A percentile compares a stretch with the other conserved stretches of the same genome.
Conservation (phyloP, 1,140 invertebrate genomes). For the Tribolium madens region DNA sequence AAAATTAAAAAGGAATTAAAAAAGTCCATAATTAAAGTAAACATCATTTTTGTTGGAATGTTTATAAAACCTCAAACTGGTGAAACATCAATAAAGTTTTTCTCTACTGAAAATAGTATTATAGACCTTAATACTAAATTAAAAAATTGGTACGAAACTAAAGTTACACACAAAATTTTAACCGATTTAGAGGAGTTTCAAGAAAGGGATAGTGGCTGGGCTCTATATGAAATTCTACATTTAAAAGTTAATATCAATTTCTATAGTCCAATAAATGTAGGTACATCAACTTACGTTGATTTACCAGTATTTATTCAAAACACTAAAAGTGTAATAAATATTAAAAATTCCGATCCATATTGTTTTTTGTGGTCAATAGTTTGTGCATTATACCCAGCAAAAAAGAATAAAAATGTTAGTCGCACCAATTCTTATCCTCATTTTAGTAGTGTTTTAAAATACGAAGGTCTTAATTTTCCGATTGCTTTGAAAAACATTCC, state of each 20-base stretch:
- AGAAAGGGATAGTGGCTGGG: constrained; percentile 61
- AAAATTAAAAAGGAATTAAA: constrained; percentile 2
- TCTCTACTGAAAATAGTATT: constrained; percentile 46
- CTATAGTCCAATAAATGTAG: constrained; percentile 53
- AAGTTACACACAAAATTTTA: constrained; percentile 38
- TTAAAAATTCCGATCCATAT: constrained; percentile 49
- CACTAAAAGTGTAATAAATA: constrained; percentile 44
- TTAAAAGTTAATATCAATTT: constrained; percentile 57
- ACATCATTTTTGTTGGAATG: constrained; percentile 36
- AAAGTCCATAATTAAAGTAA: constrained; percentile 20
- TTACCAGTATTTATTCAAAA: constrained; percentile 29
- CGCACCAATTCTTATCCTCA: constrained; percentile 37
- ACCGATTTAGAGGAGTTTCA: constrained; percentile 58
- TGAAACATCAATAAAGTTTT: constrained; percentile 21
- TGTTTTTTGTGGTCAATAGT: constrained; percentile 52
- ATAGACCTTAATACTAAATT: constrained; percentile 44
- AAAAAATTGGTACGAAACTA: constrained; percentile 36
- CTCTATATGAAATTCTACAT: constrained; percentile 55
- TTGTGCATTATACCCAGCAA: not conserved
- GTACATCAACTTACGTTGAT: not conserved
- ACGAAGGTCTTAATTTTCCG: constrained; percentile 40
- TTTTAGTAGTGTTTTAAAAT: constrained; percentile 43
- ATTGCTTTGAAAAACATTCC: constrained; percentile 42
- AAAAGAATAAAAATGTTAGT: not conserved
- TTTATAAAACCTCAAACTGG: constrained; percentile 37